phyloP scores from a whole-genome alignment of 2,797 vertebrate species.

The Arrhamphus sclerolepis region DNA sequence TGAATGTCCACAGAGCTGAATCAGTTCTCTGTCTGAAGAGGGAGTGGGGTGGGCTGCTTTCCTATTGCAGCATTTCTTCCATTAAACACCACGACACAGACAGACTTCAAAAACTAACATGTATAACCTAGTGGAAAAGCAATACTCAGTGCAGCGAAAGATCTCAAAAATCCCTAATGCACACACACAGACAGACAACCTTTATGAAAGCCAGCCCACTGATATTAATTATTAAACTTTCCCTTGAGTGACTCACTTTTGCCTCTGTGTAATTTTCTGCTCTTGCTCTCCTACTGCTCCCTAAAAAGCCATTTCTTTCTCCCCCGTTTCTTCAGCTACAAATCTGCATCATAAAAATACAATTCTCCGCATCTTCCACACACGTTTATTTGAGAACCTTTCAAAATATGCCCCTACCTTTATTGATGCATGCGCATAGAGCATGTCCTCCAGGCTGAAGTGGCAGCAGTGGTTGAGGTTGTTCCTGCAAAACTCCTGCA shows the following conservation, averaged over 20 bases:
- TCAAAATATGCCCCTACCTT: conserved; percentile 82
- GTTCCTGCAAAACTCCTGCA: conserved; percentile 94
- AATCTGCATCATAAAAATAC: conserved; percentile 3
- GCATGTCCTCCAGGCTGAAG: conserved; percentile 97
- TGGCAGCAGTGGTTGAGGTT: conserved; percentile 97
- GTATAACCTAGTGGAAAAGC: too few species aligned
- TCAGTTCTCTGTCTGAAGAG: conserved; percentile 50
- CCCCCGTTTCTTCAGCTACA: not conserved
- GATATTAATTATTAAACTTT: conserved; percentile 47
- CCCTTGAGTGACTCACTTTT: conserved; percentile 70
- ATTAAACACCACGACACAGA: conserved; percentile 31
- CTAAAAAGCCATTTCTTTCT: conserved; percentile 7
- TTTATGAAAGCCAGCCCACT: conserved; percentile 23
- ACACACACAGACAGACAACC: conserved; percentile 15
- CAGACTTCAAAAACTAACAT: too few species aligned
- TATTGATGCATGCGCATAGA: conserved; percentile 93
- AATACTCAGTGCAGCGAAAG: too few species aligned
- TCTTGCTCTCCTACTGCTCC: conserved; percentile 9
- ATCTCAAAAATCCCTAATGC: too few species aligned
- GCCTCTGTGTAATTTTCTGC: conserved; percentile 53
- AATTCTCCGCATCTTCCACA: not conserved
- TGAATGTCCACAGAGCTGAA: conserved; percentile 43
- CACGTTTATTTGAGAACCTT: not conserved
- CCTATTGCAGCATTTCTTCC: not conserved
- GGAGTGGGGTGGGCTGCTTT: not conserved